Evolutionary conservation across 2,113 vertebrate species (phyloP).

Genomic region (Lipophrys pholis): DNA sequence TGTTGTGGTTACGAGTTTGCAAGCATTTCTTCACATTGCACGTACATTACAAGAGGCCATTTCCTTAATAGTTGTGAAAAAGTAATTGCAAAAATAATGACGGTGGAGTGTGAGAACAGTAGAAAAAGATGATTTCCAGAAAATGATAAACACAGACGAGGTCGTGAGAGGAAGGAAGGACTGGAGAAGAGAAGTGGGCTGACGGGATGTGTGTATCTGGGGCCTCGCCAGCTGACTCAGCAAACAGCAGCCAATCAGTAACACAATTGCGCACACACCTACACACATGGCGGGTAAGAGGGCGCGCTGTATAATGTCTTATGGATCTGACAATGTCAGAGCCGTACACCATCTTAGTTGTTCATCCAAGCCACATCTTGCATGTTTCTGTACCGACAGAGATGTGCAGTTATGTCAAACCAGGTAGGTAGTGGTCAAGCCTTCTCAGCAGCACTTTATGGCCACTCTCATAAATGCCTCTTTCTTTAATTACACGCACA

Average conservation of each 20-base stretch:
- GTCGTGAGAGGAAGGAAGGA: conserved; percentile 49
- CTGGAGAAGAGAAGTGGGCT: conserved; percentile 30
- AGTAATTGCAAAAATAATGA: neutral
- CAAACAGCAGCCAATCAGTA: conserved; percentile 47
- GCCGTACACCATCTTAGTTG: neutral
- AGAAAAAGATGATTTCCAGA: neutral
- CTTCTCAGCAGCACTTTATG: conserved; percentile 36
- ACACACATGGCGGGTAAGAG: neutral
- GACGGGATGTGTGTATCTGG: neutral
- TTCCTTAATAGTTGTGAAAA: neutral
- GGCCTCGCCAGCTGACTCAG: conserved; percentile 52
- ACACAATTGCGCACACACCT: neutral
- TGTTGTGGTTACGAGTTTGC: no score
- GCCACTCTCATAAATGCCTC: conserved; percentile 37
- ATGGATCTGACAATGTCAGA: neutral
- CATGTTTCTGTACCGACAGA: conserved; percentile 7
- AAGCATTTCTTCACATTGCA: no score
- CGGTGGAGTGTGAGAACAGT: neutral
- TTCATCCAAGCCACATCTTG: neutral
- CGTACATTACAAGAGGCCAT: no score
- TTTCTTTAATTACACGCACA: neutral
- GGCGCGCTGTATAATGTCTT: neutral
- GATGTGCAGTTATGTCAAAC: neutral
- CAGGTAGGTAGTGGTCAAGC: conserved; percentile 15
- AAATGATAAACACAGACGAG: conserved; percentile 26